A percentile compares a stretch with the other conserved stretches of the same genome.
Evolutionary conservation across 1,140 invertebrate genomes (phyloP).

Genomic region (Bombus impatiens): DNA sequence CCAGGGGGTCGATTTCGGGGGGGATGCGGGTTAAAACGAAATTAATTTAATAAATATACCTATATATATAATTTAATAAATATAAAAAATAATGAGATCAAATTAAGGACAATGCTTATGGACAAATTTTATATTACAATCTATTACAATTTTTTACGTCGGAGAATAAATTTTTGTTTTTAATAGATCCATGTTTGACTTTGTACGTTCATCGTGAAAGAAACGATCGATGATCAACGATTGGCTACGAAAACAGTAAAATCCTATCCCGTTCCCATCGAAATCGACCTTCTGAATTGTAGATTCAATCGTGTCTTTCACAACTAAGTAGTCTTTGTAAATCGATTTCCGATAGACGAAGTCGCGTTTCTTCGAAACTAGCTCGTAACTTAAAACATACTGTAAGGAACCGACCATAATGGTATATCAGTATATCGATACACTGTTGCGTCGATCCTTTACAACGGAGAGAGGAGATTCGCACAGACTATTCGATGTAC

Average conservation of each 20-base stretch:
- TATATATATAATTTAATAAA: too few relatives aligned
- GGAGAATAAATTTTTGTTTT: too few relatives aligned
- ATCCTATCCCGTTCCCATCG: constrained; percentile 15
- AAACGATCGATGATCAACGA: not conserved
- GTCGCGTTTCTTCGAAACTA: constrained; percentile 38
- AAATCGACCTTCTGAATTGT: constrained; percentile 59
- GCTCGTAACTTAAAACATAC: constrained; percentile 20
- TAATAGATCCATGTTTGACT: too few relatives aligned
- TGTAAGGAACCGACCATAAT: not conserved
- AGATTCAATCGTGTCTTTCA: constrained; percentile 77
- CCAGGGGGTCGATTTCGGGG: constrained; percentile 49
- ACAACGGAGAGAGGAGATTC: not conserved
- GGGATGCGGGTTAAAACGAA: not conserved
- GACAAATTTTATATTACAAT: too few relatives aligned
- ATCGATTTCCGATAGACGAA: constrained; percentile 62
- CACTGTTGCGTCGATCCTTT: constrained; percentile 1
- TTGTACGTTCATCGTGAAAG: not conserved
- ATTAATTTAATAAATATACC: not conserved
- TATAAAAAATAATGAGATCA: too few relatives aligned
- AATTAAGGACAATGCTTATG: too few relatives aligned
- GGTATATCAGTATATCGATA: not conserved
- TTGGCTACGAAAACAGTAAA: not conserved
- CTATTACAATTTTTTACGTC: too few relatives aligned
- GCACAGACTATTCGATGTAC: constrained; percentile 22
- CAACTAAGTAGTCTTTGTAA: constrained; percentile 71